Conservation (phyloP, 2,113 vertebrate species). For the Apaloderma vittatum region DNA sequence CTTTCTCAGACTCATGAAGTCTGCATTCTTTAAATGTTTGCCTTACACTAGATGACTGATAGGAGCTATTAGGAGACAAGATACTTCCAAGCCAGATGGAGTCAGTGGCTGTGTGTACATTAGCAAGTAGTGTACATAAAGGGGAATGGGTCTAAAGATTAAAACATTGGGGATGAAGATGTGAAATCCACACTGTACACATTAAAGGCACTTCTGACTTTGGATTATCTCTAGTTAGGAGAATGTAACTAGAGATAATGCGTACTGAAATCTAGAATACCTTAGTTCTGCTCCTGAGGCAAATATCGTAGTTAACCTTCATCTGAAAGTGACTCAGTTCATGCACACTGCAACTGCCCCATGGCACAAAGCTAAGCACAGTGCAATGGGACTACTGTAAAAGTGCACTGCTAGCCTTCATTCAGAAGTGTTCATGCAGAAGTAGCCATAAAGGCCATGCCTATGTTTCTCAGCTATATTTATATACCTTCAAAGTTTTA, state of each 20-base stretch:
- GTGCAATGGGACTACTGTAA: background rate
- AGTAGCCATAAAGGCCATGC: rapidly evolving
- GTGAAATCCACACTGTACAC: background rate
- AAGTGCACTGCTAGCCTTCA: background rate
- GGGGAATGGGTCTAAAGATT: background rate
- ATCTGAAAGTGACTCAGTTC: background rate
- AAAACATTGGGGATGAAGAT: background rate
- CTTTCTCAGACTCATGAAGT: background rate
- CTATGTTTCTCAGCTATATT: background rate
- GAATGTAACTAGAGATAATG: too few relatives aligned
- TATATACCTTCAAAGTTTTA: background rate
- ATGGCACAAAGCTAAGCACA: background rate
- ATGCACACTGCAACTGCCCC: background rate
- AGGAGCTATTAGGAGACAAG: background rate
- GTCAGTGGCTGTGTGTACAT: background rate
- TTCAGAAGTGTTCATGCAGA: background rate
- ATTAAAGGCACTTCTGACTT: background rate
- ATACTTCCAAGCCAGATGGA: background rate
- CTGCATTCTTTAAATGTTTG: background rate
- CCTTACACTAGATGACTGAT: background rate
- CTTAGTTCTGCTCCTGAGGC: background rate
- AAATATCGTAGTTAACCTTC: background rate
- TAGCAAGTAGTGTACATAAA: background rate
- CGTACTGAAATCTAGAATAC: background rate
- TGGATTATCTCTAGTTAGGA: background rate